A percentile compares a stretch with the other conserved stretches of the same genome.
phyloP scores from a whole-genome alignment of 2,113 vertebrate genomes.

The Genyomyrus donnyi region DNA sequence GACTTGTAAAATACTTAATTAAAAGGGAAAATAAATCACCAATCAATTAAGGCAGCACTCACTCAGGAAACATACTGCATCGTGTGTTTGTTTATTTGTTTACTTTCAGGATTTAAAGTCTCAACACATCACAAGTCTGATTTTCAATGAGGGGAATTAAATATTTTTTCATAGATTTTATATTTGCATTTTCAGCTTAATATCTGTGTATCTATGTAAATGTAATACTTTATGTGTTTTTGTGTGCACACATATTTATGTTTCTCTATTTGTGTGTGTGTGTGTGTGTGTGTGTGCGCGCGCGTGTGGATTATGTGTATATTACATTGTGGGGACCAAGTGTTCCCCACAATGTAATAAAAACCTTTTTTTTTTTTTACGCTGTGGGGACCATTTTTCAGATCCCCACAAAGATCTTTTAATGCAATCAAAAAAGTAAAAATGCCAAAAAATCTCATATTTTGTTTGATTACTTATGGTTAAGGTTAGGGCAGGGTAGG shows the following conservation, averaged over 20 bases:
- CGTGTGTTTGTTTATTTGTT: neutral
- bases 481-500: neutral
- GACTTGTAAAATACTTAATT: conserved; percentile 11
- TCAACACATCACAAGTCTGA: neutral
- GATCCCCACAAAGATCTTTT: neutral
- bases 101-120: neutral
- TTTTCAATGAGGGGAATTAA: neutral
- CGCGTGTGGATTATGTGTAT: neutral
- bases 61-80: neutral
- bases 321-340: neutral
- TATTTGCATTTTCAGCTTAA: neutral
- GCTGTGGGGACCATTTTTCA: no score
- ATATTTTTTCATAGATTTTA: neutral
- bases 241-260: neutral
- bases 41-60: neutral
- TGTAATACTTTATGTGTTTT: neutral
- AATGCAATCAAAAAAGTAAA: neutral
- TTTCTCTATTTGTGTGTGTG: neutral
- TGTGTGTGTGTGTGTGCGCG: neutral
- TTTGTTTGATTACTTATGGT: neutral
- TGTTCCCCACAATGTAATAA: neutral
- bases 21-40: conserved; percentile 7
- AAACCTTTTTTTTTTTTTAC: neutral
- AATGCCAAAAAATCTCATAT: neutral
- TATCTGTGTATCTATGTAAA: neutral